Conservation (phyloP, 1,140 invertebrate genomes). For the Nephotettix cincticeps region DNA sequence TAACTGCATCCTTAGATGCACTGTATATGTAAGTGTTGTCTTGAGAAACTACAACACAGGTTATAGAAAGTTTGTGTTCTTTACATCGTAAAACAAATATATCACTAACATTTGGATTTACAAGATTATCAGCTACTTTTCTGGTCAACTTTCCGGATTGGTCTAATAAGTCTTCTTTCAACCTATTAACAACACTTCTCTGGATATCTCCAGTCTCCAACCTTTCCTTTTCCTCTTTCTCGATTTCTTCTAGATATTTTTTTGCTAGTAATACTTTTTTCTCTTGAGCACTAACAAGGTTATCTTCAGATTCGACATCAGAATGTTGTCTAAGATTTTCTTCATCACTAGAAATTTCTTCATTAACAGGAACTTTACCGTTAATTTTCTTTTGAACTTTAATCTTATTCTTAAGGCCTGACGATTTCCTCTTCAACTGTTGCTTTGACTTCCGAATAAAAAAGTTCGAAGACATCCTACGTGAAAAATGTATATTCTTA, state of each 20-base stretch:
- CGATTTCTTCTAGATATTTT: constrained; percentile 83
- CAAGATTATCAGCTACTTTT: constrained; percentile 67
- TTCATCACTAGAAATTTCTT: constrained; percentile 32
- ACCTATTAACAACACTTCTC: constrained; percentile 63
- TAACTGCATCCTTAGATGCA: constrained; percentile 82
- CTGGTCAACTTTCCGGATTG: constrained; percentile 76
- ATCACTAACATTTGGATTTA: constrained; percentile 50
- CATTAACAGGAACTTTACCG: background rate
- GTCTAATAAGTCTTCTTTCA: constrained; percentile 83
- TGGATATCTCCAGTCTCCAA: constrained; percentile 65
- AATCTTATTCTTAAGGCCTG: background rate
- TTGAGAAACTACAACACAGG: constrained; percentile 74
- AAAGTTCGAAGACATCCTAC: constrained; percentile 9
- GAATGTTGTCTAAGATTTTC: constrained; percentile 18
- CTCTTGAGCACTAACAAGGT: constrained; percentile 81
- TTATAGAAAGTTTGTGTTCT: constrained; percentile 76
- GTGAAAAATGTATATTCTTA: too few species aligned
- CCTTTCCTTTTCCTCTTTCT: constrained; percentile 73
- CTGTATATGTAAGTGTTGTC: constrained; percentile 76
- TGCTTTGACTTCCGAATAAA: background rate
- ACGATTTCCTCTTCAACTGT: background rate
- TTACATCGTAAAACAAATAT: constrained; percentile 47
- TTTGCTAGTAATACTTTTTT: constrained; percentile 87
- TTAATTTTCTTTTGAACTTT: background rate
- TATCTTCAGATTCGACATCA: constrained; percentile 58